A percentile compares a stretch with the other conserved stretches of the same genome.
phyloP scores from a whole-genome alignment of 2,888 invertebrate species.

The Drosophila subquinaria region DNA sequence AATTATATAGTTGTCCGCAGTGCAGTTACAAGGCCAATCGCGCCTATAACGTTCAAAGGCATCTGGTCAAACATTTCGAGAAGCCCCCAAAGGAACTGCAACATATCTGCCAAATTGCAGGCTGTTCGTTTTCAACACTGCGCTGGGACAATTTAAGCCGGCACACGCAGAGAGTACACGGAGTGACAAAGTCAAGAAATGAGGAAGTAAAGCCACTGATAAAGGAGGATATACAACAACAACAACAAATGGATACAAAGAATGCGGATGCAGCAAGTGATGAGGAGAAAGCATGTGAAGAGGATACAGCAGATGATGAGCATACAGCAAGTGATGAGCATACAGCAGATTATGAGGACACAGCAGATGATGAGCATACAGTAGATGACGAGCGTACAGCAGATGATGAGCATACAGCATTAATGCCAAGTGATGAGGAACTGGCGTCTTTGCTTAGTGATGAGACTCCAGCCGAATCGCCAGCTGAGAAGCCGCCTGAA shows the following conservation, averaged over 20 bases:
- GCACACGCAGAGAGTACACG: conserved; percentile 34
- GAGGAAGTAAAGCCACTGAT: neutral
- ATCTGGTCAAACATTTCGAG: conserved; percentile 36
- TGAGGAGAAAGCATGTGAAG: neutral
- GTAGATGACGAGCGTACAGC: neutral
- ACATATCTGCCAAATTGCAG: conserved; percentile 31
- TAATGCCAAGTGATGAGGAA: conserved; percentile 1
- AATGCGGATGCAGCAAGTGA: neutral
- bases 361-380: too few species aligned
- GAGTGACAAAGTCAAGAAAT: neutral
- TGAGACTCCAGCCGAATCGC: neutral
- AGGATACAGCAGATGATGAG: neutral
- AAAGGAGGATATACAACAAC: neutral
- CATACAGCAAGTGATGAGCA: neutral
- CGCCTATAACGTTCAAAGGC: conserved; percentile 48
- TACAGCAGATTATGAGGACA: too few species aligned
- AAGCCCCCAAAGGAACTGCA: conserved; percentile 51
- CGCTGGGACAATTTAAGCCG: conserved; percentile 51
- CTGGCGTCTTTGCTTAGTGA: conserved; percentile 4
- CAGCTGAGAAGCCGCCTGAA: neutral
- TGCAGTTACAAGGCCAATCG: conserved; percentile 49
- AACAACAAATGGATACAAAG: neutral
- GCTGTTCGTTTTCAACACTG: conserved; percentile 41
- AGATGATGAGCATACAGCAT: neutral
- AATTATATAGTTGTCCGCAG: conserved; percentile 31